Evolutionary conservation across 2,113 vertebrate genomes (phyloP).

Genomic region (Prinia subflava): DNA sequence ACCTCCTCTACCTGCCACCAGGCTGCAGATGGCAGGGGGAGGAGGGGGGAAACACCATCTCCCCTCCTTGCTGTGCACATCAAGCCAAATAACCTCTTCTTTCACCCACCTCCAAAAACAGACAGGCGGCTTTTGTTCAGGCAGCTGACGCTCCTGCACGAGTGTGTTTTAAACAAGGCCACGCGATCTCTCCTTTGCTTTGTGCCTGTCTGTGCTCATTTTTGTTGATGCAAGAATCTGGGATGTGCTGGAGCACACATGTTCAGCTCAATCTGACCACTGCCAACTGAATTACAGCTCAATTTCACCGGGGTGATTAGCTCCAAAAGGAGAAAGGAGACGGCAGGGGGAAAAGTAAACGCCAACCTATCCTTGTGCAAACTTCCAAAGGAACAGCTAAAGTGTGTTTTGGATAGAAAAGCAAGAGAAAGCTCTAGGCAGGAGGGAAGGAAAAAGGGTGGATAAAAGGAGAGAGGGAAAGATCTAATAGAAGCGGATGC

Average conservation of each 20-base stretch:
- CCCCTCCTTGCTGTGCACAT: background rate
- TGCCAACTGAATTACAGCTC: conserved; percentile 48
- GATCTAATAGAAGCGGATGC: background rate
- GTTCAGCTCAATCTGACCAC: conserved; percentile 28
- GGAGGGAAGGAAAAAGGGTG: background rate
- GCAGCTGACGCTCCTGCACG: background rate
- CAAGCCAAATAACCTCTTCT: background rate
- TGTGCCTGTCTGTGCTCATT: conserved; percentile 23
- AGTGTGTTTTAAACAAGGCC: conserved; percentile 35
- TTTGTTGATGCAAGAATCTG: conserved; percentile 3
- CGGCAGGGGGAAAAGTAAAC: background rate
- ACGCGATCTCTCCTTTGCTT: background rate
- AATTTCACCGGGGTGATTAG: conserved; percentile 46
- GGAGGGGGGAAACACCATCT: background rate
- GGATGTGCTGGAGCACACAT: background rate
- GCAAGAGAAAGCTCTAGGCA: background rate
- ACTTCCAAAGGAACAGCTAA: background rate
- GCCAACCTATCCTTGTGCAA: background rate
- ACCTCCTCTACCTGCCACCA: conserved; percentile 52
- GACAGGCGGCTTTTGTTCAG: conserved; percentile 21
- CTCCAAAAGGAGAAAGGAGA: background rate
- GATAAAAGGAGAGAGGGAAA: background rate
- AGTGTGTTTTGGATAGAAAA: background rate
- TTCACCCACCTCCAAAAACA: background rate
- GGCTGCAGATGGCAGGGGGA: background rate